Conservation (phyloP, 2,888 invertebrate species). For the Synanthedon formicaeformis region DNA sequence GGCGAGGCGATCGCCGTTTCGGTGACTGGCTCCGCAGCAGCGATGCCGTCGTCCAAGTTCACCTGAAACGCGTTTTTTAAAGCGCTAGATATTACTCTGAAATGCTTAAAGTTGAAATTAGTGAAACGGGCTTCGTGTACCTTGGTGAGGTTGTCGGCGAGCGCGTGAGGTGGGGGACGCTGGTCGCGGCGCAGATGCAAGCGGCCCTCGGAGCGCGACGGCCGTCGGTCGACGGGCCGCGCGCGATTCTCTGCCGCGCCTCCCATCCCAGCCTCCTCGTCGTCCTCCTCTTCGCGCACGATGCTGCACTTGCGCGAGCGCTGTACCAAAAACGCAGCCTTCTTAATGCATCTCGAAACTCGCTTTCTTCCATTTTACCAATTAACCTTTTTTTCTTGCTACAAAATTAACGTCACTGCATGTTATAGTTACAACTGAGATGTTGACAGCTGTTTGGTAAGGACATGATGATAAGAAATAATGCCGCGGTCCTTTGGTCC, state of each 20-base stretch:
- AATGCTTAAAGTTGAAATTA: too few species aligned
- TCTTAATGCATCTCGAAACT: background rate
- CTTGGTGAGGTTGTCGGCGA: slow-evolving; percentile 71
- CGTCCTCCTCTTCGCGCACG: slow-evolving; percentile 92
- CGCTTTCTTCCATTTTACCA: background rate
- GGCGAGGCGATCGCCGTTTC: slow-evolving; percentile 9
- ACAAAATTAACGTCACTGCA: background rate
- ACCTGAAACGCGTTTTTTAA: slow-evolving; percentile 15
- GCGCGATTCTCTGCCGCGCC: slow-evolving; percentile 66
- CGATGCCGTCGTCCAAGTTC: slow-evolving; percentile 38
- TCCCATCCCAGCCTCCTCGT: slow-evolving; percentile 78
- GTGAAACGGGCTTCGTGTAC: slow-evolving; percentile 12
- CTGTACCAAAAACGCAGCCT: slow-evolving; percentile 25
- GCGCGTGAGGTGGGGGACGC: slow-evolving; percentile 60
- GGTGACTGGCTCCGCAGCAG: slow-evolving; percentile 1
- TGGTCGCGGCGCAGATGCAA: slow-evolving; percentile 77
- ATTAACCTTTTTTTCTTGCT: background rate
- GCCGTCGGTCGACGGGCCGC: slow-evolving; percentile 68
- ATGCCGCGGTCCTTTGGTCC: too few species aligned
- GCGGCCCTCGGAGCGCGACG: slow-evolving; percentile 84
- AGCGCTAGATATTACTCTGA: background rate
- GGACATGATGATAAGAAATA: too few species aligned
- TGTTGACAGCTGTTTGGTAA: too few species aligned
- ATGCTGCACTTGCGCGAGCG: slow-evolving; percentile 90
- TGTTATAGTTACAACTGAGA: too few species aligned